Base-by-base conservation (phyloP, 2,888 invertebrate species). In the Rosalia funebris region DNA sequence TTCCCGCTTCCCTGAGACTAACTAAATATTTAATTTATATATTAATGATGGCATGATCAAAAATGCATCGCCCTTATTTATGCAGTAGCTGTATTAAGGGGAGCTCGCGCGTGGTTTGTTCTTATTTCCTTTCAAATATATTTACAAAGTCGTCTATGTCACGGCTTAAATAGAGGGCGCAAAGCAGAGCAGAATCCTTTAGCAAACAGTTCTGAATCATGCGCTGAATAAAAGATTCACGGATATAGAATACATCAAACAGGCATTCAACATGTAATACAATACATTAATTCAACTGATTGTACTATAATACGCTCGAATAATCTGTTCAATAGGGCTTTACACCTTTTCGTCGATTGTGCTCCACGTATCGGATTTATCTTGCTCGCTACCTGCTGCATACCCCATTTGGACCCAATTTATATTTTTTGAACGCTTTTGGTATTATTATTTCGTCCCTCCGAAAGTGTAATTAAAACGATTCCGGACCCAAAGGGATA, bases 191-290 rank as follows among this genome's bases (percentile, higher is more conserved):
- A 19, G 50, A 39, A 25, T 50, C 50, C 39, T 16, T 47, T 17
- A 17, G 34, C 47, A 48, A 48, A 48, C 48, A 48, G 11, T 36
- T 36, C 12, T 34, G 48, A 48, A 48, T 19, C 50, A 50, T 19
- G 56, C 56, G 50, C 34, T 66, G 66, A 66, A 66, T 66, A 66
- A 66, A 66, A 66, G 61, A 66, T 66, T 36, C 31, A 9, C 17
- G 61, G 61, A 66, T 63, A 59, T 36, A 52, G 44, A 63, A 62
- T 54, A 59, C 45, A 59, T 59, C 59, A 59, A 62, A 62, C 55
- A 59, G 36, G 57, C 54, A 62, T 62, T 53, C 44, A 55, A 36
- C 57, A 58, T 44, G 58, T 59, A 66, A 62, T 52, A 63, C 57
- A 57, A 62, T 56, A 52, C 66, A 59, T 66, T 66, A 66, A 61